Conservation (phyloP, 64 coral and sea anemone genomes). For the Stichodactyla helianthus region DNA sequence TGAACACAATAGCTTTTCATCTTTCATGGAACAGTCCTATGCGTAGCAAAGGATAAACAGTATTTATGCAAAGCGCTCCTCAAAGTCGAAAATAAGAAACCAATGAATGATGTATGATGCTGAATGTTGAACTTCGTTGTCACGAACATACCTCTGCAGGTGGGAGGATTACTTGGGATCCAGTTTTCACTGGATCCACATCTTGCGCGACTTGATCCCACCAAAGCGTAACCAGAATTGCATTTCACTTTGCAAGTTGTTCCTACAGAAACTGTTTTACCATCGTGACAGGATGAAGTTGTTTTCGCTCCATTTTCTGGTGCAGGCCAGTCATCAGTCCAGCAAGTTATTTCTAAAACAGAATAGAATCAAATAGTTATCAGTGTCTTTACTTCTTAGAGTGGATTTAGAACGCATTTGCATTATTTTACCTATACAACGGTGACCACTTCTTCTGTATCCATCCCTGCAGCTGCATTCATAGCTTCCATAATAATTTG, state of each 20-base stretch:
- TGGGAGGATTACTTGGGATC: slow-evolving; percentile 33
- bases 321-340: slow-evolving; percentile 20
- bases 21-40: too few relatives aligned
- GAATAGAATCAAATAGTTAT: background rate
- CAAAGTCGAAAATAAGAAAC: too few relatives aligned
- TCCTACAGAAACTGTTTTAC: background rate
- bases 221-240: slow-evolving; percentile 32
- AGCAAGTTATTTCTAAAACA: slow-evolving; percentile 9
- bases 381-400: background rate
- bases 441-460: background rate
- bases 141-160: slow-evolving; percentile 31
- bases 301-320: slow-evolving; percentile 34
- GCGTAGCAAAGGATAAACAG: too few relatives aligned
- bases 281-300: background rate
- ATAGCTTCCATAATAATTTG: slow-evolving; percentile 7
- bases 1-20: too few relatives aligned
- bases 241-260: slow-evolving; percentile 30
- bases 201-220: background rate
- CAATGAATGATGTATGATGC: too few relatives aligned
- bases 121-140: too few relatives aligned
- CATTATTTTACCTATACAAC: background rate
- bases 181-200: slow-evolving; percentile 44
- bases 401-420: too few relatives aligned
- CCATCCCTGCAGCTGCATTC: background rate
- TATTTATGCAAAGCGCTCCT: too few relatives aligned